These are phyloP conservation scores for Mohoua ochrocephala DNA, from an alignment of 2,113 vertebrate genomes.

Conservation along the genomic window DNA sequence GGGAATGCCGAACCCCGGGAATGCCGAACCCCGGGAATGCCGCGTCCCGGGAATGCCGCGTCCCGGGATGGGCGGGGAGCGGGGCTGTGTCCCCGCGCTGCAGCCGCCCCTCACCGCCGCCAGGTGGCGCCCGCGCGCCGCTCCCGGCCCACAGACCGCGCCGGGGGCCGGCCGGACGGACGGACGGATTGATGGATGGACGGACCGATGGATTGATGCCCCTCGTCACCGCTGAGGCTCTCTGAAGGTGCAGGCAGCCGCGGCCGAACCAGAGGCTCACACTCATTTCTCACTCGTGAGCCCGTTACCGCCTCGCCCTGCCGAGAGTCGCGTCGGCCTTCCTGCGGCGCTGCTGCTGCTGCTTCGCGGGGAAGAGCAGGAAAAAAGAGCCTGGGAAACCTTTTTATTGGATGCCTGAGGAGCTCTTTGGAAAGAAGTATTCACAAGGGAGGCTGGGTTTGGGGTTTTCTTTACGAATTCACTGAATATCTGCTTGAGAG, in stretches of 20 bases:
- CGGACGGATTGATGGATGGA: accelerated
- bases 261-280: background rate
- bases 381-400: background rate
- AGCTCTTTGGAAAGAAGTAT: background rate
- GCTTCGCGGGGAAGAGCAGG: background rate
- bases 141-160: no score
- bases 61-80: background rate
- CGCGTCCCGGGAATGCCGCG: background rate
- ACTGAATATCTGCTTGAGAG: background rate
- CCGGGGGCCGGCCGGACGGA: accelerated
- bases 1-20: background rate
- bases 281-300: background rate
- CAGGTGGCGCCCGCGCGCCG: conserved; percentile 63
- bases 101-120: background rate
- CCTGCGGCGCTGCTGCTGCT: background rate
- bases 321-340: background rate
- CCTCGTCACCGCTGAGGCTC: background rate
- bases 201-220: background rate
- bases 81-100: background rate
- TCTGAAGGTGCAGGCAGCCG: background rate
- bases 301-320: background rate
- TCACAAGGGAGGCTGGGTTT: background rate
- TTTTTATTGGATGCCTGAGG: background rate
- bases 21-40: accelerated
- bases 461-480: background rate